A percentile compares a stretch with the other conserved stretches of the same genome.
Conservation (phyloP, 30 jellyfish, hydroid and myxozoan genomes). For the Clytia hemisphaerica region DNA sequence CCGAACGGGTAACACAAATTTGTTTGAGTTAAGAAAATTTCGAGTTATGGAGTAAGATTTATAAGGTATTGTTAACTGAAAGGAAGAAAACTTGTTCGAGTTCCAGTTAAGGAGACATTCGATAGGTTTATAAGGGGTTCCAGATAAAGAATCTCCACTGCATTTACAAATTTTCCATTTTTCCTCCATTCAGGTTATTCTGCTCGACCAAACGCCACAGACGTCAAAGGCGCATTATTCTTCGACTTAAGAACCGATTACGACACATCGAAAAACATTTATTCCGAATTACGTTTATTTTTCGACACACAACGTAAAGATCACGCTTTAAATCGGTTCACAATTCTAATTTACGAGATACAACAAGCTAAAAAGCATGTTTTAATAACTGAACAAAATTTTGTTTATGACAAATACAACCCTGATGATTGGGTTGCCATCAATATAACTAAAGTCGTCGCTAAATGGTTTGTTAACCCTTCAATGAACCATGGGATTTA, state of each 20-base stretch:
- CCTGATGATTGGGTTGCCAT: neutral
- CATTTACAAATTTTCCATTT: neutral
- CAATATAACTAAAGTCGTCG: constrained; percentile 5
- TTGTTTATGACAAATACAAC: too few species aligned
- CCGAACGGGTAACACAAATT: too few species aligned
- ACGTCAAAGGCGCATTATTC: neutral
- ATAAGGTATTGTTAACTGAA: too few species aligned
- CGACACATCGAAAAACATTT: constrained; percentile 6
- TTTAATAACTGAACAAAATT: neutral
- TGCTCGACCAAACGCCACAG: constrained; percentile 19
- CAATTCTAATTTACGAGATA: neutral
- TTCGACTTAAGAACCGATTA: constrained; percentile 11
- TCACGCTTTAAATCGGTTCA: neutral
- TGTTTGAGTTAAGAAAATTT: too few species aligned
- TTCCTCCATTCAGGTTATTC: neutral
- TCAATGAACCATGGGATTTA: neutral
- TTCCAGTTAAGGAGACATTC: too few species aligned
- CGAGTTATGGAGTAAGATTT: too few species aligned
- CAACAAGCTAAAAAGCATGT: neutral
- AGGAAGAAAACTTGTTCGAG: too few species aligned
- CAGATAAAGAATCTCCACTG: neutral
- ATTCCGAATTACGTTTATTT: neutral
- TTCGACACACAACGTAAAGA: neutral
- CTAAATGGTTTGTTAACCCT: neutral
- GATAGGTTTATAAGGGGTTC: too few species aligned